Evolutionary conservation across 2,113 vertebrate genomes (phyloP).

Genomic region (Rostratula benghalensis): DNA sequence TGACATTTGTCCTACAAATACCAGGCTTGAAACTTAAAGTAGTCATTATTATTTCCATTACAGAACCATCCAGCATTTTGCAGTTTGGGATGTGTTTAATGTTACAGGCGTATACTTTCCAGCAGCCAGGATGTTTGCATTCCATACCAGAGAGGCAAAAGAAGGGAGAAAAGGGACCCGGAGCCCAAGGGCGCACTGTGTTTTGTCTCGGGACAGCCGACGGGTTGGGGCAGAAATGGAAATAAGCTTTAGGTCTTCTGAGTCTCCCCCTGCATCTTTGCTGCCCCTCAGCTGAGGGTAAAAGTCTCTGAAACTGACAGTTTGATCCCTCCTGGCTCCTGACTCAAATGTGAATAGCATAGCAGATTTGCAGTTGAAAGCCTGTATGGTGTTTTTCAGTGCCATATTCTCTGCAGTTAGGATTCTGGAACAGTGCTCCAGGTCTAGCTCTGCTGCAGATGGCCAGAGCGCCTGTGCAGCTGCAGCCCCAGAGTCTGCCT

Average conservation of each 20-base stretch:
- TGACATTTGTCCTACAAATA: slow-evolving; percentile 26
- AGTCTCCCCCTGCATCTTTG: not conserved
- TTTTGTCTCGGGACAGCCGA: not conserved
- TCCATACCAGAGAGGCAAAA: not conserved
- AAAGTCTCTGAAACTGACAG: not conserved
- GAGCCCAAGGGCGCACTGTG: not conserved
- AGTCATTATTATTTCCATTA: not conserved
- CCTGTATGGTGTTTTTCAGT: not conserved
- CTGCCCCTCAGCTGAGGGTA: not conserved
- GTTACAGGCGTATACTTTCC: not conserved
- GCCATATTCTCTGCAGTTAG: not conserved
- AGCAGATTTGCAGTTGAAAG: not conserved
- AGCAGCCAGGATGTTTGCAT: not conserved
- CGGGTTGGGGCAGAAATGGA: not conserved
- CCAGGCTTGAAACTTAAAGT: not conserved
- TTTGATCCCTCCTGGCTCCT: not conserved
- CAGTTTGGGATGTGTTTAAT: not conserved
- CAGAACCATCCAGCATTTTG: not conserved
- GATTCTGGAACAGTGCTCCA: not conserved
- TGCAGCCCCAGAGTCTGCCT: not conserved
- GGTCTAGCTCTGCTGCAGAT: not conserved
- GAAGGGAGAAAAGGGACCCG: not conserved
- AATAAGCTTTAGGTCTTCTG: not conserved
- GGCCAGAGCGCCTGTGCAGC: not conserved
- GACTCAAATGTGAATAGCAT: not conserved